Evolutionary conservation across 2,113 vertebrate species (phyloP).

Genomic region (Misgurnus anguillicaudatus): DNA sequence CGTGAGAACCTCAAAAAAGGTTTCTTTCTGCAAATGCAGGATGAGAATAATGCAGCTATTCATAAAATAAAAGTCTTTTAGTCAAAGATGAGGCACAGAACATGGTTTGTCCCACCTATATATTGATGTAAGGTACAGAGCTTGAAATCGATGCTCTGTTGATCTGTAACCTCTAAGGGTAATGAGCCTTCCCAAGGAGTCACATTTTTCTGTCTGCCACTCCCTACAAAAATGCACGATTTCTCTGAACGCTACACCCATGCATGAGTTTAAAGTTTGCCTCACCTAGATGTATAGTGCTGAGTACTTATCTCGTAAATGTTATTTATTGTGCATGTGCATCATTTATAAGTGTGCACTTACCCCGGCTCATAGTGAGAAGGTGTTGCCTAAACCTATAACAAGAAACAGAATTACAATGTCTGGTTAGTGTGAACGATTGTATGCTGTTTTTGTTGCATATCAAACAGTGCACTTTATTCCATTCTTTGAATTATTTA

Average conservation of each 20-base stretch:
- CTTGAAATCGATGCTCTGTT: slow-evolving; percentile 47
- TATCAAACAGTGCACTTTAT: neutral
- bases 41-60: slow-evolving; percentile 50
- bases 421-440: neutral
- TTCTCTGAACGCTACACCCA: neutral
- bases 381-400: neutral
- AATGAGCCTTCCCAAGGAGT: slow-evolving; percentile 46
- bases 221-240: slow-evolving; percentile 18
- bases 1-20: no score
- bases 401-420: neutral
- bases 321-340: no score
- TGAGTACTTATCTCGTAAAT: no score
- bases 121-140: slow-evolving; percentile 24
- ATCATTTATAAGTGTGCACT: no score
- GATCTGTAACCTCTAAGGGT: slow-evolving; percentile 37
- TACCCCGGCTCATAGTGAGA: no score
- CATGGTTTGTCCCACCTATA: slow-evolving; percentile 36
- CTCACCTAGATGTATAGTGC: no score
- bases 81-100: slow-evolving; percentile 1
- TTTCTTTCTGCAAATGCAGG: slow-evolving; percentile 19
- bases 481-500: neutral
- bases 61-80: slow-evolving; percentile 40
- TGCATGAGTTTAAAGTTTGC: neutral
- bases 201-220: slow-evolving; percentile 15
- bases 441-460: neutral